These are phyloP conservation scores for Cynopterus sphinx DNA, from an alignment of 2,797 vertebrate species.

Conservation along the genomic window DNA sequence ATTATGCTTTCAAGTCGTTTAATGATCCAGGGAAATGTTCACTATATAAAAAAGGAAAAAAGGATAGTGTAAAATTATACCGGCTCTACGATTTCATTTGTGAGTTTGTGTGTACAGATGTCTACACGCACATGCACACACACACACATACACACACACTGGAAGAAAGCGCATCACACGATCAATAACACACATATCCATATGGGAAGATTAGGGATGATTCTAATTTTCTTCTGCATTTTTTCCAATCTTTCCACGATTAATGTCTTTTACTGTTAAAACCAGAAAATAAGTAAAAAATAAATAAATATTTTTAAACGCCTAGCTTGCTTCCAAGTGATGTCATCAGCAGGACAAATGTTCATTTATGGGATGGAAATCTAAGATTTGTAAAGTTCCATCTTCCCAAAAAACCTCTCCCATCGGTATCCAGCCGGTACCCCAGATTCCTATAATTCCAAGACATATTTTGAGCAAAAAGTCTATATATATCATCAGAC, in stretches of 20 bases:
- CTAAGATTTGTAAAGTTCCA: not conserved
- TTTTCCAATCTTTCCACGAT: not conserved
- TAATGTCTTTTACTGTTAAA: not conserved
- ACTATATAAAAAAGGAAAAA: not conserved
- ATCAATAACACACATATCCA: not conserved
- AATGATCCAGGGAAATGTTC: not conserved
- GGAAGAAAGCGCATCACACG: not conserved
- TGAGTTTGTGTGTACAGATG: not conserved
- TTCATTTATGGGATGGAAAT: conserved; percentile 17
- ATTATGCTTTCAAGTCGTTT: not conserved
- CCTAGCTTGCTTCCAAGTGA: not conserved
- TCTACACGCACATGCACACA: not conserved
- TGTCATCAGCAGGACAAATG: not conserved
- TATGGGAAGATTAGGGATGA: not conserved
- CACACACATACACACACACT: not conserved
- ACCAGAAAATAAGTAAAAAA: conserved; percentile 25
- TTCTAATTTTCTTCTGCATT: not conserved
- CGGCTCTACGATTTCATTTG: not conserved
- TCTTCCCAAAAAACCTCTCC: not conserved
- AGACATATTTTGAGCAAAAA: not conserved
- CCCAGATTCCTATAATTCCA: not conserved
- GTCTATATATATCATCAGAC: not conserved
- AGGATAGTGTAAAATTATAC: not conserved
- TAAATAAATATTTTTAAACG: not conserved
- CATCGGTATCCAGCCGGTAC: not conserved